Evolutionary conservation across 1,140 invertebrate species (phyloP).

Genomic region (Leptopilina clavipes): DNA sequence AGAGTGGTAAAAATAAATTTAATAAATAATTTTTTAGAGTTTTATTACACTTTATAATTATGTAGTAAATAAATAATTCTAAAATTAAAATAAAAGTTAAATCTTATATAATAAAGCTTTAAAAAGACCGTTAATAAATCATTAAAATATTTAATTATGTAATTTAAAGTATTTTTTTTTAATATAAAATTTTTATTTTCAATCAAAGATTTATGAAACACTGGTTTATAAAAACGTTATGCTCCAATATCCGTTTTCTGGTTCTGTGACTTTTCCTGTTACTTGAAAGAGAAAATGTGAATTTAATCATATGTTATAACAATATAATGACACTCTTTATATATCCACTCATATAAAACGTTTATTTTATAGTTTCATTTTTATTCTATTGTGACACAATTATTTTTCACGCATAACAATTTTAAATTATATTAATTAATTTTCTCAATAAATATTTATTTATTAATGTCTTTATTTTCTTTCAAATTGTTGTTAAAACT

Average conservation of each 20-base stretch:
- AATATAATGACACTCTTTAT: not conserved
- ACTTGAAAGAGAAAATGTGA: conserved; percentile 22
- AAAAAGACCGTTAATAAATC: not conserved
- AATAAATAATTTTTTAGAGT: too few relatives aligned
- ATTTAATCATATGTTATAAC: conserved; percentile 19
- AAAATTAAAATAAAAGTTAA: too few relatives aligned
- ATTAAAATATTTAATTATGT: too few relatives aligned
- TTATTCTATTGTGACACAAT: not conserved
- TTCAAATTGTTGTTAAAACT: not conserved
- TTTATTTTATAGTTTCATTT: conserved; percentile 1
- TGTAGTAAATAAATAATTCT: too few relatives aligned
- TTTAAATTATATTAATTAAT: not conserved
- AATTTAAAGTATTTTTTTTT: too few relatives aligned
- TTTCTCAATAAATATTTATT: not conserved
- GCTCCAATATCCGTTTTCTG: conserved; percentile 3
- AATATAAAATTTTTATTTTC: not conserved
- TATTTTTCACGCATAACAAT: not conserved
- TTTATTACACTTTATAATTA: too few relatives aligned
- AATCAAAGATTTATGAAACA: not conserved
- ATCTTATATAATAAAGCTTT: not conserved
- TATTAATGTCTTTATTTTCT: not conserved
- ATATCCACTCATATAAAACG: not conserved
- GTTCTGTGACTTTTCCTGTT: conserved; percentile 12
- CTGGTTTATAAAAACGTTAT: not conserved
- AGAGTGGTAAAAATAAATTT: not conserved